Evolutionary conservation across 2,797 vertebrate genomes (phyloP).

Genomic region (Characodon lateralis): DNA sequence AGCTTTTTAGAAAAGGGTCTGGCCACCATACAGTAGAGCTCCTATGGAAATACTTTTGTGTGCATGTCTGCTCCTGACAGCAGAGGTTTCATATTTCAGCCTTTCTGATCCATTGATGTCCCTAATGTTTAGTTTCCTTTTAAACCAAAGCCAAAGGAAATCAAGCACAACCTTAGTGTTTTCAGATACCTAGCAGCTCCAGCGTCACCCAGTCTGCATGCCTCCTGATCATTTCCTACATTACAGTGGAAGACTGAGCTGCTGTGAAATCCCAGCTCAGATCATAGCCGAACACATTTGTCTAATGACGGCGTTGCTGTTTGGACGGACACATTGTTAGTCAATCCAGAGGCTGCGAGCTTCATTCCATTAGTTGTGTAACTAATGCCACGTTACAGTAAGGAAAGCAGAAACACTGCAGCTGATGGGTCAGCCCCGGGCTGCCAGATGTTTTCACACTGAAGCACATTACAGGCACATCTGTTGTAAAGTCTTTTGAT

Average conservation of each 20-base stretch:
- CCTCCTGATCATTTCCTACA: background rate
- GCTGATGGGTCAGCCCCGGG: conserved; percentile 19
- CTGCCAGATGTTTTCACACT: conserved; percentile 55
- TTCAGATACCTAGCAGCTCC: background rate
- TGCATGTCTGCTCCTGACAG: background rate
- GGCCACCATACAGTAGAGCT: background rate
- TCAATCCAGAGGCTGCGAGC: conserved; percentile 29
- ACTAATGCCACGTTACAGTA: conserved; percentile 71
- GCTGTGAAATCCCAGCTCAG: background rate
- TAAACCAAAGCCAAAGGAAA: background rate
- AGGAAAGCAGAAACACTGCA: conserved; percentile 6
- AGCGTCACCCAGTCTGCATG: conserved; percentile 1
- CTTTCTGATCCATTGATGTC: conserved; percentile 22
- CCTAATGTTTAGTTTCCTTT: conserved; percentile 9
- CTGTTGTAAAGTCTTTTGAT: conserved; percentile 5
- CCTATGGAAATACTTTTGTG: background rate
- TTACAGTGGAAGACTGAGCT: background rate
- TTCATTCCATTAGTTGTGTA: conserved; percentile 60
- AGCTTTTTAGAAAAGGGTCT: background rate
- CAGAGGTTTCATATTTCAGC: conserved; percentile 37
- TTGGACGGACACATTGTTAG: conserved; percentile 19
- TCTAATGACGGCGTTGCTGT: conserved; percentile 15
- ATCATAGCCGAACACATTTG: background rate
- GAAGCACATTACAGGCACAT: conserved; percentile 17
- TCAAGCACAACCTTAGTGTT: conserved; percentile 14